phyloP scores from a whole-genome alignment of 2,888 invertebrate species.

The Hedychridium roseum region DNA sequence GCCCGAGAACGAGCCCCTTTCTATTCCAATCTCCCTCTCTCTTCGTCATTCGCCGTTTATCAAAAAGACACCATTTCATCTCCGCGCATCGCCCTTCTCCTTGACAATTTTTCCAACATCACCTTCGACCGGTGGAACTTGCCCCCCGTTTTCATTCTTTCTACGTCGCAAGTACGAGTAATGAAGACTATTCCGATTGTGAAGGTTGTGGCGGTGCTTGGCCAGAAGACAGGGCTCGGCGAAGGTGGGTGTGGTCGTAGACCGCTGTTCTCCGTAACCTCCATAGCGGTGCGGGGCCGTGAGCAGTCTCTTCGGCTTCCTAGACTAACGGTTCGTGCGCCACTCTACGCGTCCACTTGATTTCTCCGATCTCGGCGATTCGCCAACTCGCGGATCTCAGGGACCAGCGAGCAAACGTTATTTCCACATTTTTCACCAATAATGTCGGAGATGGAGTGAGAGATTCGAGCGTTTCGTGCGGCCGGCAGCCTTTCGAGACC shows the following conservation, averaged over 20 bases:
- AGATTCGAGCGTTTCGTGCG: constrained; percentile 8
- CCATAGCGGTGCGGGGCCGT: constrained; percentile 35
- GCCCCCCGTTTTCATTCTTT: too few relatives aligned
- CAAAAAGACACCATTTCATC: not conserved
- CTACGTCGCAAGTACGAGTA: too few relatives aligned
- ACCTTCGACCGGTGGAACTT: constrained; percentile 1
- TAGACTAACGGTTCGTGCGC: constrained; percentile 45
- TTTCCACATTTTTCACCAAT: not conserved
- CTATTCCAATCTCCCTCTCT: constrained; percentile 3
- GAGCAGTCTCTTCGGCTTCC: constrained; percentile 32
- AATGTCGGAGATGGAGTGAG: not conserved
- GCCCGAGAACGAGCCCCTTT: constrained; percentile 27
- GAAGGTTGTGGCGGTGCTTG: not conserved
- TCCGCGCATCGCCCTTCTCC: not conserved
- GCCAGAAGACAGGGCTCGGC: constrained; percentile 14
- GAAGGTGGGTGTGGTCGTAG: constrained; percentile 53
- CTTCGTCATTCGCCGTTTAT: not conserved
- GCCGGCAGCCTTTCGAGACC: constrained; percentile 13
- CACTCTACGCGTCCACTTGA: constrained; percentile 1
- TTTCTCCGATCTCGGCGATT: constrained; percentile 6
- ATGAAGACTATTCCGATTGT: not conserved
- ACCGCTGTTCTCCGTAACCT: constrained; percentile 44
- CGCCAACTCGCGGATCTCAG: not conserved
- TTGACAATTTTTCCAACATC: too few relatives aligned
- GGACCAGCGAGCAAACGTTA: constrained; percentile 7